Evolutionary conservation across 2,888 invertebrate genomes (phyloP).

Genomic region (Drosophila mimica): DNA sequence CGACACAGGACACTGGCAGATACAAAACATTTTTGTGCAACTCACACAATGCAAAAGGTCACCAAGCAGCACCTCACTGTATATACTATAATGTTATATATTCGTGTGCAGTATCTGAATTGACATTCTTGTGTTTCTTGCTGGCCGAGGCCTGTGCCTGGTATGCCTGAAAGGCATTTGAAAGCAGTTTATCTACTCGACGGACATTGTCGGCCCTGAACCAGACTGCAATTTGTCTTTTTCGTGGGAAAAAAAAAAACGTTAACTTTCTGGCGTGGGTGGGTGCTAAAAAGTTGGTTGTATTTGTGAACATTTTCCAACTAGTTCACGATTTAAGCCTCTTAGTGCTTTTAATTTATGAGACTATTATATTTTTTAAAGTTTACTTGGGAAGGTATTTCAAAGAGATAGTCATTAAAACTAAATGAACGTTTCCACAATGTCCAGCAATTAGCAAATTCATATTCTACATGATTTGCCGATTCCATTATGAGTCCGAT

Average conservation of each 20-base stretch:
- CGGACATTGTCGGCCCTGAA: not conserved
- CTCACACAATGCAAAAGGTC: conserved; percentile 4
- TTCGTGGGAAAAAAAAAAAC: not conserved
- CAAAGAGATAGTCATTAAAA: not conserved
- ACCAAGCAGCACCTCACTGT: not conserved
- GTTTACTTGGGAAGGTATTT: not conserved
- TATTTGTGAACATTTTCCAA: not conserved
- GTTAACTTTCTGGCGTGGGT: not conserved
- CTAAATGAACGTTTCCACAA: not conserved
- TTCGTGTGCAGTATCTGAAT: conserved; percentile 15
- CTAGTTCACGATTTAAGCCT: not conserved
- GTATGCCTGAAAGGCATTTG: not conserved
- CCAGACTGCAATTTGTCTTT: conserved; percentile 23
- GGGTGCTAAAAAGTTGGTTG: not conserved
- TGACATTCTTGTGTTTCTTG: conserved; percentile 20
- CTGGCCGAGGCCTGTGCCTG: conserved; percentile 1
- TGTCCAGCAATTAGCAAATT: not conserved
- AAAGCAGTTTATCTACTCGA: conserved; percentile 19
- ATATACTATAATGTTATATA: conserved; percentile 9
- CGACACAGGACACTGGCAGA: not conserved
- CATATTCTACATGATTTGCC: not conserved
- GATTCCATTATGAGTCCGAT: no score
- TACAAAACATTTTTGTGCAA: not conserved
- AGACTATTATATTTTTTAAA: not conserved
- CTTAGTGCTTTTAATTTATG: not conserved